Evolutionary conservation across 2,888 invertebrate species (phyloP), one percentile per base, ranked within the genome.

Genomic region (Entomobrya proxima): DNA sequence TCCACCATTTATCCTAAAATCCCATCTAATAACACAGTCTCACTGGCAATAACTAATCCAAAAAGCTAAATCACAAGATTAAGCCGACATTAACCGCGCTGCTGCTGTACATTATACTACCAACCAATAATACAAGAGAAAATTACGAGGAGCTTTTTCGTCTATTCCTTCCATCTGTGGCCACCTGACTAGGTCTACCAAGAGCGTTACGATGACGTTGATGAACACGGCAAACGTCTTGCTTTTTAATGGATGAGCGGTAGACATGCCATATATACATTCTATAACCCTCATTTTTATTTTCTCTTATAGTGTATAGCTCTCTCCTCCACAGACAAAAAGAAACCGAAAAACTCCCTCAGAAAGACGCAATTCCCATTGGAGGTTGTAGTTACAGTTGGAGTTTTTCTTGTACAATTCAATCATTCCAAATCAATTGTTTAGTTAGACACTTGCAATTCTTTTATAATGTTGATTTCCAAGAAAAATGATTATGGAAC

Each of bases 231-330:
- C 24, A 2, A 52, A 55, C 21, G 52, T 9, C 64, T n/a, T 64
- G 15, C n/a, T n/a, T 61, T 30, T 61, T 30, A 61, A 61, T 61
- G 58, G 58, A 61, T 61, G 32, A 15, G 58, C 15, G 11, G 30
- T 61, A 30, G 58, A 30, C 58, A 61, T 30, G 58, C 58, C 6
- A 61, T 15, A n/a, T n/a, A 30, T 21, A 7, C 27, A 13, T 64
- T 64, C 32, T 64, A 64, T 64, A 64, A 64, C 32, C n/a, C n/a
- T 64, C 30, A 61, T 32, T 32, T 64, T 64, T 64, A 32, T 64
- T 64, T 7, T 64, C 64, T 64, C 18, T n/a, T n/a, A n/a, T n/a
- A n/a, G n/a, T n/a, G n/a, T n/a, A n/a, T n/a, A n/a, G n/a, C n/a
- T 2, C 1, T 64, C 18, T 18, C 4, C 0, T 64, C n/a, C n/a